Base-by-base conservation (phyloP, 2,888 invertebrate species). In the Macropis europaea region DNA sequence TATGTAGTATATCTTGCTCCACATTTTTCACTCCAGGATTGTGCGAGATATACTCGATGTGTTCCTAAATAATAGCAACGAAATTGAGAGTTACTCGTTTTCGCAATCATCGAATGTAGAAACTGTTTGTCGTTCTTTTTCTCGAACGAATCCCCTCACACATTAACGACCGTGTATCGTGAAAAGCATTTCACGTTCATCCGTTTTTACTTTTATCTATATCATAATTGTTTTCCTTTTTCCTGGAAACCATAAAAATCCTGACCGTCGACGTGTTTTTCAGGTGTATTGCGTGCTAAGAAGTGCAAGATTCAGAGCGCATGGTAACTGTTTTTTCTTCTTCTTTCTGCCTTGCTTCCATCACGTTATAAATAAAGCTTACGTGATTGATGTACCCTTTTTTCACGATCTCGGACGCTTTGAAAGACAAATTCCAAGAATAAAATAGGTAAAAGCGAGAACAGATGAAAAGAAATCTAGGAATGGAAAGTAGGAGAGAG, bases 361-460 rank as follows among this genome's bases (percentile, higher is more conserved):
- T 36, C 59, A 45, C 66, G 54, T 73, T 69, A 79, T 78, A 82
- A 82, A 82, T 61, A 74, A 77, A 76, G 79, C 78, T 82, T 80
- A 77, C 75, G 72, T 52, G 66, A 81, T 82, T 81, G 82, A 81
- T 77, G 75, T 71, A 67, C 57, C 43, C 48, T 53, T 48, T 59
- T 67, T 73, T 60, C 53, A 45, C 43, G 69, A 64, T 57, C 66
- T 50, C 11, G 19, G 47, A 48, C 50, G 32, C 32, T 32, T 5
- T 19, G 50, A 13, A 45, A 52, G 24, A 47, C 17, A 47, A 47
- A 47, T 28, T 28, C 47, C 9, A 38, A n/a, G 13, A 28, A 28
- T 9, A 22, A 40, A 40, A 13, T 9, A 17, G 30, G 50, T 24
- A 19, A 19, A 38, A 40, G 7, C 11, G 11, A 7, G 17, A n/a